Conservation (phyloP, 2,113 vertebrate species). For the Hemiscyllium ocellatum region DNA sequence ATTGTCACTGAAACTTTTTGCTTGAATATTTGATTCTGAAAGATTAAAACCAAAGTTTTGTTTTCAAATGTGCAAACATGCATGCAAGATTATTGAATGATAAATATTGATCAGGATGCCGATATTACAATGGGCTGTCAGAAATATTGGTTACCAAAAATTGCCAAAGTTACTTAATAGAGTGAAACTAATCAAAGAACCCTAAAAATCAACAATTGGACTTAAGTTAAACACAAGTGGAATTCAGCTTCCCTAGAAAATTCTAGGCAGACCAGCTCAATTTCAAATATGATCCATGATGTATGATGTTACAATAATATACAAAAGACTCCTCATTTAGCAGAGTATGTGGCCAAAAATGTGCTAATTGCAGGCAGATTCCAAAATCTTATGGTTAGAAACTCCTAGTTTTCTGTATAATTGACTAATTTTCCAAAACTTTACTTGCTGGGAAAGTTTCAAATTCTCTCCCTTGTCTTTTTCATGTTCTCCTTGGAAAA, state of each 20-base stretch:
- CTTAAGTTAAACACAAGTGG: neutral
- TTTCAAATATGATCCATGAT: neutral
- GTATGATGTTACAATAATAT: neutral
- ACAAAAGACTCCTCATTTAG: neutral
- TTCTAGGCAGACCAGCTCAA: neutral
- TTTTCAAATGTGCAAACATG: too few relatives aligned
- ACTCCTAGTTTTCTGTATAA: neutral
- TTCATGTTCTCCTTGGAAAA: neutral
- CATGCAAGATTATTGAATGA: too few relatives aligned
- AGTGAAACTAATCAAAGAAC: neutral
- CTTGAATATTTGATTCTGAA: neutral
- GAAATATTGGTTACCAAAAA: too few relatives aligned
- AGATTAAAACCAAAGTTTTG: neutral
- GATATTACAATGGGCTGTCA: too few relatives aligned
- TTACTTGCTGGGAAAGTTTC: neutral
- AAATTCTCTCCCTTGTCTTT: neutral
- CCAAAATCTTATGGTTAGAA: neutral
- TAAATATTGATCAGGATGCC: too few relatives aligned
- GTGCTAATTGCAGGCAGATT: neutral
- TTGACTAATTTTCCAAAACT: neutral
- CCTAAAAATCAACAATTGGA: neutral
- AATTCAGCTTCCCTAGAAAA: neutral
- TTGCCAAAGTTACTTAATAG: neutral
- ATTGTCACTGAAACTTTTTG: neutral
- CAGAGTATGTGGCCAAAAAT: neutral